phyloP scores from a whole-genome alignment of 30 jellyfish, hydroid and myxozoan genomes.

The Cassiopea andromeda region DNA sequence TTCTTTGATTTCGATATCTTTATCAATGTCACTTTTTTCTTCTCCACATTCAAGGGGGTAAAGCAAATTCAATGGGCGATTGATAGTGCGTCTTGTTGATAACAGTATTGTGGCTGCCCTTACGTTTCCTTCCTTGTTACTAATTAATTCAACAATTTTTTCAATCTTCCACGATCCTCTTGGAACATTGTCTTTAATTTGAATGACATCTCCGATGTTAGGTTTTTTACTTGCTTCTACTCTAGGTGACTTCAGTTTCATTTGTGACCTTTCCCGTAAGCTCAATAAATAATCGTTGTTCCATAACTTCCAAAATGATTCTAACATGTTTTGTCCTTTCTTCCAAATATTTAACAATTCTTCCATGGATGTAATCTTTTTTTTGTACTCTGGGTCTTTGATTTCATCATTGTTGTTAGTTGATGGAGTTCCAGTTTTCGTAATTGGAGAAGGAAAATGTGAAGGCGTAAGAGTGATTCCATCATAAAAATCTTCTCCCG shows the following conservation, averaged over 20 bases:
- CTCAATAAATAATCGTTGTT: neutral
- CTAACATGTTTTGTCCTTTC: neutral
- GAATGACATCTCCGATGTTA: neutral
- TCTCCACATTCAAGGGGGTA: neutral
- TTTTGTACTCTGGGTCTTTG: neutral
- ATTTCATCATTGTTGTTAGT: neutral
- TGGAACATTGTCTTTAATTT: neutral
- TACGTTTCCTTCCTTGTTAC: neutral
- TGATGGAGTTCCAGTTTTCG: conserved; percentile 16
- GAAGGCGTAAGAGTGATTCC: conserved; percentile 15
- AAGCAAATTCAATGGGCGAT: neutral
- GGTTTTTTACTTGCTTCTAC: neutral
- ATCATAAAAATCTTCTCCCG: conserved; percentile 23
- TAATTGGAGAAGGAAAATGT: conserved; percentile 11
- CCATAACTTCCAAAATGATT: neutral
- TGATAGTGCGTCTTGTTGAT: neutral
- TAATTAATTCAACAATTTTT: neutral
- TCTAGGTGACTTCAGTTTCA: neutral
- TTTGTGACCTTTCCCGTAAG: neutral
- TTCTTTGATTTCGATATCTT: neutral
- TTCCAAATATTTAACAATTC: neutral
- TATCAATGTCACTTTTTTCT: neutral
- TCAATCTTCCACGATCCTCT: neutral
- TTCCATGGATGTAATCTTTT: neutral
- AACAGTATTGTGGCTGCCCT: neutral